Evolutionary conservation across 2,113 vertebrate genomes (phyloP), one percentile per base, ranked within the genome.

Genomic region (Peucedramus taeniatus): DNA sequence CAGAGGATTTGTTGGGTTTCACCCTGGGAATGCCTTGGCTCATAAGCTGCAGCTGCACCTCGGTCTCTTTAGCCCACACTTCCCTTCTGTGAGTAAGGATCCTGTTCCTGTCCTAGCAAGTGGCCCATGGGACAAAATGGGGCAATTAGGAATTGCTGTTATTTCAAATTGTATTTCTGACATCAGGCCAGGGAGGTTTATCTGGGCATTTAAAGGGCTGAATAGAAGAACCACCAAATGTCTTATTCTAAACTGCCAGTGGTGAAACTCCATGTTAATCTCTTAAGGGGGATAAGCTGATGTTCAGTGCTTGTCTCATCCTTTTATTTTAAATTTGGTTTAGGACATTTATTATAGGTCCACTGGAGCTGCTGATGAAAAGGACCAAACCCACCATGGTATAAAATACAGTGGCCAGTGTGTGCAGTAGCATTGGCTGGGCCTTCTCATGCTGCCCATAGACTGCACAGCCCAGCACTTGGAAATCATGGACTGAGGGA

Each of bases 31-130:
- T 0, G 10, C 8, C 2, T 42, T 37, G 75, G 27, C 28, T 86
- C 63, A 4, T 10, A 14, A 37, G 75, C 27, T 83, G 50, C 13
- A 3, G 12, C 44, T 68, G 39, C 40, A 37, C 19, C 37, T 74
- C 4, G 0, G 37, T 49, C 31, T 30, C 26, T 61, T 50, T 7
- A 76, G 57, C 74, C 19, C 20, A 0, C 3, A 1, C 42, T 20
- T 70, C 37, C 21, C 20, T 70, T 11, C 27, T 47, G 30, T 47
- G 64, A n/a, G 0, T 37, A 33, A 37, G 57, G 61, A 50, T 77
- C 59, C 63, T 69, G 11, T 39, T 90, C 49, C 28, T 85, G 17
- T 49, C 26, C 30, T 50, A 26, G 5, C 6, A 37, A 37, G 23
- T 42, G 56, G 10, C 16, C 37, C 42, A 7, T 0, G 1, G 54